Conservation (phyloP, 1,140 invertebrate genomes). For the Dendroctonus ponderosae region DNA sequence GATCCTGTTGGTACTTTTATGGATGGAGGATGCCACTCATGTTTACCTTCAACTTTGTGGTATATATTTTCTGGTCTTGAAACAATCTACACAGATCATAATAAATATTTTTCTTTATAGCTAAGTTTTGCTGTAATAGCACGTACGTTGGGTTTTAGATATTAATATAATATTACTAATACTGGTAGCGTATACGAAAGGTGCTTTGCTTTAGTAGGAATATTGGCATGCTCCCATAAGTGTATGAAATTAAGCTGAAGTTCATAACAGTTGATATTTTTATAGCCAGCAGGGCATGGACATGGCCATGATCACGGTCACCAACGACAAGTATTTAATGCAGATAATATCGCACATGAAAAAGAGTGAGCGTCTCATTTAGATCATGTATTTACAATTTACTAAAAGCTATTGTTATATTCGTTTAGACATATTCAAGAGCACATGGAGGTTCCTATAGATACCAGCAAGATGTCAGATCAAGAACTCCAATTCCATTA, state of each 20-base stretch:
- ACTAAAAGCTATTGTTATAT: conserved; percentile 5
- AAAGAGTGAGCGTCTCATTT: conserved; percentile 61
- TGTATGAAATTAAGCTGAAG: no score
- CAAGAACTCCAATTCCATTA: conserved; percentile 94
- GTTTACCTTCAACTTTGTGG: no score
- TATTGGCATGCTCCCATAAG: neutral
- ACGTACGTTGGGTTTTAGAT: neutral
- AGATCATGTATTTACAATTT: neutral
- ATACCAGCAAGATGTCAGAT: conserved; percentile 92
- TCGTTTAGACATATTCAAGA: conserved; percentile 78
- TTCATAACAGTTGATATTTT: neutral
- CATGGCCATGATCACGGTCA: conserved; percentile 47
- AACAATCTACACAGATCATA: neutral
- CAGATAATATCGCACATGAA: conserved; percentile 73
- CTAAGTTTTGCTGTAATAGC: neutral
- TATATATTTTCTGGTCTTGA: no score
- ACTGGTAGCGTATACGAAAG: neutral
- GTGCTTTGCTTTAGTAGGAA: neutral
- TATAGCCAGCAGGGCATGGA: conserved; percentile 25
- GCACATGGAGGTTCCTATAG: conserved; percentile 87
- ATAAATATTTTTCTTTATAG: neutral
- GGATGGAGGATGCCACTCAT: no score
- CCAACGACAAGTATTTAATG: conserved; percentile 61
- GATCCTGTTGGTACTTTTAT: no score
- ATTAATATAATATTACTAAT: neutral